Evolutionary conservation across 2,113 vertebrate genomes (phyloP), one percentile per base, ranked within the genome.

Genomic region (Sitta europaea): DNA sequence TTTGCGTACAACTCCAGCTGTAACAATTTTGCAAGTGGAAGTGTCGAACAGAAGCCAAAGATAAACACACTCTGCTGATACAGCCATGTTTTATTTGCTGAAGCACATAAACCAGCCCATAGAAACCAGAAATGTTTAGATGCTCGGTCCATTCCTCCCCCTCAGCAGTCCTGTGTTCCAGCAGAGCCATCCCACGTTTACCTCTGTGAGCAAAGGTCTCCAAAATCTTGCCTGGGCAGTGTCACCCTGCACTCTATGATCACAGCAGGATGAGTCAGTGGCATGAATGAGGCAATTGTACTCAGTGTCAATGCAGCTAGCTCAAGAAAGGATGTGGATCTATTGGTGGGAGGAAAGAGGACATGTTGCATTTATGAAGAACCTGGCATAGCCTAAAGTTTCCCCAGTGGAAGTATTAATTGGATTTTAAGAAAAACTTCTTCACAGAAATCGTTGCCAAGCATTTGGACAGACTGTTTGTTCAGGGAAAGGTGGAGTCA

Each of bases 1-100:
- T 95, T 96, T 97, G 83, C 66, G 88, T 86, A 88, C 70, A 91
- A 71, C 73, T 79, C 86, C 94, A 92, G 96, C 81, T 96, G 66
- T 50, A 94, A 91, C 85, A 95, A 81, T 95, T 97, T 96, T 95
- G 82, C 80, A 97, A 96, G 70, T 79, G 76, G 87, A 96, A 93
- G 86, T 59, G 65, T 85, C 89, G 95, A 97, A 93, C 59, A 92
- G 92, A 96, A 96, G 86, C 94, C 88, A 81, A 95, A 92, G 91
- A 89, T 88, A 97, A 97, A 97, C 40, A 96, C 51, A n/a, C 36
- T 92, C 42, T 62, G 68, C 93, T 85, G 57, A 81, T 84, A 97
- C 23, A 97, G 53, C 74, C 38, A 16, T n/a, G 74, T 70, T 82
- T 76, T 71, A 59, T 55, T 75, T 57, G 36, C 51, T 88, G 45